These are phyloP conservation scores for Acromyrmex heyeri DNA, from an alignment of 1,140 invertebrate genomes.

Conservation along the genomic window DNA sequence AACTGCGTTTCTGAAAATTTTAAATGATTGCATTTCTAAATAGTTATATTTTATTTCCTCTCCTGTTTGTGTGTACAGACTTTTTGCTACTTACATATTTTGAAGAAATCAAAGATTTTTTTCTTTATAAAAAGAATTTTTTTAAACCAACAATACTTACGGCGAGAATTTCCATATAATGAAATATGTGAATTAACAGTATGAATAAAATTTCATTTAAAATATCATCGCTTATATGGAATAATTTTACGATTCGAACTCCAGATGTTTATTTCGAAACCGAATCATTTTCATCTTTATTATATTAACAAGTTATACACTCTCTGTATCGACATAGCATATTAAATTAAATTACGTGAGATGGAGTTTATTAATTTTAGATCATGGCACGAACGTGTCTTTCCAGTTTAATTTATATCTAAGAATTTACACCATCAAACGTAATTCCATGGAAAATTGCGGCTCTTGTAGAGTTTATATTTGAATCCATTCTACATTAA, in stretches of 20 bases:
- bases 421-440: conserved; percentile 37
- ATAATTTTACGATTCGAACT: conserved; percentile 12
- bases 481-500: conserved; percentile 18
- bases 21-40: no score
- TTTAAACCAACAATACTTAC: neutral
- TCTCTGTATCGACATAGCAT: conserved; percentile 1
- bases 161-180: neutral
- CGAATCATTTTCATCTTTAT: conserved; percentile 38
- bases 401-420: conserved; percentile 35
- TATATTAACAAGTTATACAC: conserved; percentile 39
- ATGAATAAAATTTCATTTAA: neutral
- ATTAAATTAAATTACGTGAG: conserved; percentile 38
- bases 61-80: neutral
- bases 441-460: conserved; percentile 49
- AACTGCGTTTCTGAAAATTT: neutral
- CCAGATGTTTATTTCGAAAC: neutral
- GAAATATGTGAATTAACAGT: conserved; percentile 2
- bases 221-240: conserved; percentile 11
- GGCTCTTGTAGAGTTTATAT: neutral
- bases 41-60: neutral
- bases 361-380: conserved; percentile 43
- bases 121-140: neutral
- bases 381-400: conserved; percentile 8
- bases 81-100: neutral
- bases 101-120: neutral